Percentiles rank a stretch among this genome's conserved stretches.
Conservation (phyloP, 2,888 invertebrate genomes). For the Tenthredo scrophulariae region DNA sequence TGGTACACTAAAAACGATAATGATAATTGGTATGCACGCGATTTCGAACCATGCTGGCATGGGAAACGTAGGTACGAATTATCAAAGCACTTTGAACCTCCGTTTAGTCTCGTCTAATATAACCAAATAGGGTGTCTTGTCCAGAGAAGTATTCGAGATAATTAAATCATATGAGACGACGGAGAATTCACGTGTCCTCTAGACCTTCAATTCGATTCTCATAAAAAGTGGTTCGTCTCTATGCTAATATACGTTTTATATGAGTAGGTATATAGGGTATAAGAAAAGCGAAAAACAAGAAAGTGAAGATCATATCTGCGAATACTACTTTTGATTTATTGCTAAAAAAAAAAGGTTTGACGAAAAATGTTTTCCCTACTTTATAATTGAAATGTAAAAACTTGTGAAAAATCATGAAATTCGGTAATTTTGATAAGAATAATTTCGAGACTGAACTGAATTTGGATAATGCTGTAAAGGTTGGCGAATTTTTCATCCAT, state of each 20-base stretch:
- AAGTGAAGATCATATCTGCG: background rate
- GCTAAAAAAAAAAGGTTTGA: too few species aligned
- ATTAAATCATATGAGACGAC: constrained; percentile 61
- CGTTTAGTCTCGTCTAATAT: background rate
- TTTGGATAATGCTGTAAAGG: background rate
- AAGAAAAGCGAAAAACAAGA: background rate
- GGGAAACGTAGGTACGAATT: background rate
- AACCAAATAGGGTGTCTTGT: background rate
- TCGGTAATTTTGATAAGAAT: background rate
- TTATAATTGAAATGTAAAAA: background rate
- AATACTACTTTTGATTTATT: too few species aligned
- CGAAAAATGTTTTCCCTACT: too few species aligned
- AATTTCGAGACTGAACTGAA: background rate
- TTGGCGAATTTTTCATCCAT: background rate
- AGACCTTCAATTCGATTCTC: background rate
- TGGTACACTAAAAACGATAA: background rate
- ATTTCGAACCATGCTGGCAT: background rate
- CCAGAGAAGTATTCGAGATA: constrained; percentile 54
- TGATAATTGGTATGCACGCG: background rate
- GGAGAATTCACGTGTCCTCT: background rate
- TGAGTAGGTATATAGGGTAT: background rate
- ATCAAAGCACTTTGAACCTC: background rate
- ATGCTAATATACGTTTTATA: constrained; percentile 24
- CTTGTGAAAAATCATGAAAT: background rate
- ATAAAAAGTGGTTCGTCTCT: constrained; percentile 34